Conservation (phyloP, 2,797 vertebrate species). For the Phoxinus dragarum region DNA sequence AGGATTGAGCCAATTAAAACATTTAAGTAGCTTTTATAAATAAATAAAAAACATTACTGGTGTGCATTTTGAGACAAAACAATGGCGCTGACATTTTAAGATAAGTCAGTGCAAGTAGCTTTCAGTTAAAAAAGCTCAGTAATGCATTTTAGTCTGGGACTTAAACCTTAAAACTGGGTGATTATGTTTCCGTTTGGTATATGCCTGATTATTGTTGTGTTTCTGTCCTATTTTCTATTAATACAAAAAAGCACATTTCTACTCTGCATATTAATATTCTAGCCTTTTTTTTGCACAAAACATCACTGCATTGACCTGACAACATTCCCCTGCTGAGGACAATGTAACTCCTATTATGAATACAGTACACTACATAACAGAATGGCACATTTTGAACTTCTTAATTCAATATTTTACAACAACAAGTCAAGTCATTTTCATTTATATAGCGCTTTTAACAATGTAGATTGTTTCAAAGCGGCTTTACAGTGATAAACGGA, state of each 20-base stretch:
- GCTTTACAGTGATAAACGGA: no score
- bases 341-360: background rate
- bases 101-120: background rate
- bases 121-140: background rate
- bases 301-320: background rate
- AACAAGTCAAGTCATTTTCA: background rate
- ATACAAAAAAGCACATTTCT: background rate
- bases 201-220: background rate
- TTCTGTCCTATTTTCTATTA: background rate
- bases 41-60: background rate
- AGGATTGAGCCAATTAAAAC: background rate
- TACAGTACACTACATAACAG: background rate
- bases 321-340: background rate
- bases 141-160: background rate
- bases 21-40: background rate
- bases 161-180: background rate
- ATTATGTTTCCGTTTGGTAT: background rate
- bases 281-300: background rate
- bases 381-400: background rate
- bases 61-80: background rate
- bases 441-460: no score
- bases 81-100: background rate
- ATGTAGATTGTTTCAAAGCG: no score
- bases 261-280: no score
- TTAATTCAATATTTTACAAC: slow-evolving; percentile 11